Evolutionary conservation across 1,140 invertebrate genomes (phyloP).

Genomic region (Rhopalosiphum maidis): DNA sequence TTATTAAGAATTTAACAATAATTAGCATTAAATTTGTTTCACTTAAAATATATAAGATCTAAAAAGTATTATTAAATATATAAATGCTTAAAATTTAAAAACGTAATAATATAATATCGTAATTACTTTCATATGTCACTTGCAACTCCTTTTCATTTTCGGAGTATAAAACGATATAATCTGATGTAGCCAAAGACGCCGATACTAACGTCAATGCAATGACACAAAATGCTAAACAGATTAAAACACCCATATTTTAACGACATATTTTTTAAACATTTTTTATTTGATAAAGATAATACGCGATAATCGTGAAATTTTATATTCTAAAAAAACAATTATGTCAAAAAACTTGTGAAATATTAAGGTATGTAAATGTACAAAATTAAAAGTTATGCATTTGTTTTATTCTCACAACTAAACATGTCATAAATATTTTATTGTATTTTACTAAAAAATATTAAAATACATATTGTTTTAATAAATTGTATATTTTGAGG

Average conservation of each 20-base stretch:
- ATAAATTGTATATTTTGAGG: too few relatives aligned
- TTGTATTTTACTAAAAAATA: too few relatives aligned
- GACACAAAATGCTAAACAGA: background rate
- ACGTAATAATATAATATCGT: background rate
- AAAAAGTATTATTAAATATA: too few relatives aligned
- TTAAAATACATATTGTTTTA: too few relatives aligned
- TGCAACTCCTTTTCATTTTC: background rate
- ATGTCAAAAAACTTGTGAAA: background rate
- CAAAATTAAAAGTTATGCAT: background rate
- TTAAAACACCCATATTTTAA: background rate
- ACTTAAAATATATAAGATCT: too few relatives aligned
- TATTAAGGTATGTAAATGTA: background rate
- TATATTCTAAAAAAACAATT: background rate
- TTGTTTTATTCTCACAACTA: background rate
- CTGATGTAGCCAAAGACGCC: background rate
- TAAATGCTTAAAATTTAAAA: background rate
- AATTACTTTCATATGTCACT: conserved; percentile 6
- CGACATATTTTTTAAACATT: background rate
- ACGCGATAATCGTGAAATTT: background rate
- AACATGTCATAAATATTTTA: too few relatives aligned
- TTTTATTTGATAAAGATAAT: too few relatives aligned
- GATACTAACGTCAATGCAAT: background rate
- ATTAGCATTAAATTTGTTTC: background rate
- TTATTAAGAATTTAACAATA: background rate
- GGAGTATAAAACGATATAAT: background rate